Base-by-base conservation (phyloP, 2,888 invertebrate genomes). In the Trileptium ribeirensis region DNA sequence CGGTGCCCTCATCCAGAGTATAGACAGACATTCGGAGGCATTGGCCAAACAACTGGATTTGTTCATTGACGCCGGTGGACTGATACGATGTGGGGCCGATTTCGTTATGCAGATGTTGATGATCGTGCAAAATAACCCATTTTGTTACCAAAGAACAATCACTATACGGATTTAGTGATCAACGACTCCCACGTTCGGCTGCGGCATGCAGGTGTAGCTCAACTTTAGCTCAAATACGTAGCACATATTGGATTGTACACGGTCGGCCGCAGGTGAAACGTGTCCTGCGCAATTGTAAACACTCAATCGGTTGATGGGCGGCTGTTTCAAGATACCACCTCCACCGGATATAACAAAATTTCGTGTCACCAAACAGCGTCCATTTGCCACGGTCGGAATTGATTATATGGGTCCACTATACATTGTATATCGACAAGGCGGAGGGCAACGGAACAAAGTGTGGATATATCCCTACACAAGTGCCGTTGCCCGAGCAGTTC, bases 381-480 rank as follows among this genome's bases (percentile, higher is more conserved):
- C 79, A 24, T 79, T 79, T 33, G n/a, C n/a, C n/a, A 8, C 87
- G 0, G 83, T 83, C 0, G 89, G 88, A 2, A 83, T 89, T 0
- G 89, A 89, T 82, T 85, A 89, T 51, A 86, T 87, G 1, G 89
- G 89, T 0, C 89, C 89, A 0, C 74, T 89, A 19, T 83, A 79
- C 37, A 81, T 88, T 15, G 85, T 82, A 80, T 83, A 81, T 29
- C 82, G 84, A 19, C 51, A 8, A 8, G 38, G 81, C n/a, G 87
- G 87, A 74, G 85, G 83, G 1, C n/a, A 15, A 19, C 15, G 37
- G 8, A n/a, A 19, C 31, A 86, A 86, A 67, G 39, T 74, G 0
- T 89, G 87, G 86, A 84, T 89, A n/a, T 84, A 85, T 19, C 64
- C 90, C 1, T 87, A 86, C 81, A 89, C 89, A 0, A 89, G 89